Conservation (phyloP, 2,113 vertebrate species). For the Notarius lentiginosus region DNA sequence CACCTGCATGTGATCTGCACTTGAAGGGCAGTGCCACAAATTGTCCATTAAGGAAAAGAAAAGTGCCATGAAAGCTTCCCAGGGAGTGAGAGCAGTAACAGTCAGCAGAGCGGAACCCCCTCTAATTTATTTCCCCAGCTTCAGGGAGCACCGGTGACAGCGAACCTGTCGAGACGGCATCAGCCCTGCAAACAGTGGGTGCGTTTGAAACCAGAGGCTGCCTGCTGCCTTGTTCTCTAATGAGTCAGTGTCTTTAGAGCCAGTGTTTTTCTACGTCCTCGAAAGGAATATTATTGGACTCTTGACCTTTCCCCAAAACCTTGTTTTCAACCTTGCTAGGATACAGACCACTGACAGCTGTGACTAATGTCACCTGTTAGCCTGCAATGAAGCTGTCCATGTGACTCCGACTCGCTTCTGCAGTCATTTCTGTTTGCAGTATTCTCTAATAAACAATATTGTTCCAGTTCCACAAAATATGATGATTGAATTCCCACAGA, state of each 20-base stretch:
- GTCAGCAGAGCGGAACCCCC: conserved; percentile 54
- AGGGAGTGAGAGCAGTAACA: conserved; percentile 45
- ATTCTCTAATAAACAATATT: not conserved
- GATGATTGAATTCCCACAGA: not conserved
- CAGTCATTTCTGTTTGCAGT: not conserved
- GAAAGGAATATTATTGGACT: not conserved
- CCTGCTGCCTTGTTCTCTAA: conserved; percentile 16
- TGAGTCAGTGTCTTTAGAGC: conserved; percentile 4
- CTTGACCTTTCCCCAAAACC: not conserved
- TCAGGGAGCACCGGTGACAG: conserved; percentile 45
- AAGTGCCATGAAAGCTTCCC: conserved; percentile 52
- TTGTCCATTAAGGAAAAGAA: conserved; percentile 54
- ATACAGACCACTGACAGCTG: not conserved
- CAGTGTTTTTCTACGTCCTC: not conserved
- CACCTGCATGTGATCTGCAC: conserved; percentile 30
- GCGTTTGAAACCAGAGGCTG: conserved; percentile 21
- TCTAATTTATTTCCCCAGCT: conserved; percentile 55
- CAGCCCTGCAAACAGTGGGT: conserved; percentile 20
- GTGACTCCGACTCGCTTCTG: not conserved
- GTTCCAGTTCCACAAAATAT: not conserved
- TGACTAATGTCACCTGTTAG: conserved; percentile 12
- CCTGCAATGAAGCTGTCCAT: not conserved
- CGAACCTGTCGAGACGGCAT: conserved; percentile 44
- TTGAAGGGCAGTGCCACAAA: conserved; percentile 51
- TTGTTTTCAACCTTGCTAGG: conserved; percentile 10